A percentile compares a stretch with the other conserved stretches of the same genome.
phyloP scores from a whole-genome alignment of 2,888 invertebrate species.

The Molanna angustata region DNA sequence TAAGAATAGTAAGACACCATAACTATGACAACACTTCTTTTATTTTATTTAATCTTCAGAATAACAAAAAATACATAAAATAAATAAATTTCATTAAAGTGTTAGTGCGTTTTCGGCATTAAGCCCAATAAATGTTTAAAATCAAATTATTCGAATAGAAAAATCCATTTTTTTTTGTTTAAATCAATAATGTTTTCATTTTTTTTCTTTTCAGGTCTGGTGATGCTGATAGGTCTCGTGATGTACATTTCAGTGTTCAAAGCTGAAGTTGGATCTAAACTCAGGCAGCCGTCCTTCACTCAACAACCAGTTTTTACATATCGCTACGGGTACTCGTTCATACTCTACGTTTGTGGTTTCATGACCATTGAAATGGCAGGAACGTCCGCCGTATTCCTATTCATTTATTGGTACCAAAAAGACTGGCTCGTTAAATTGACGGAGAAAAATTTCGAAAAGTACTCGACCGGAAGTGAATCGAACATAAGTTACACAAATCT shows the following conservation, averaged over 20 bases:
- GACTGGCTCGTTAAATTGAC: conserved; percentile 57
- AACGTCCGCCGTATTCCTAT: conserved; percentile 82
- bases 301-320: conserved; percentile 80
- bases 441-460: conserved; percentile 46
- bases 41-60: no score
- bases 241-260: conserved; percentile 93
- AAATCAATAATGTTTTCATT: not conserved
- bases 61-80: no score
- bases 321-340: conserved; percentile 85
- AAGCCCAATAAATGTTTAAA: no score
- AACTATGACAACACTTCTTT: no score
- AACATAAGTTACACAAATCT: conserved; percentile 29
- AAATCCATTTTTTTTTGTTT: no score
- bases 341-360: conserved; percentile 81
- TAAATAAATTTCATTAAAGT: no score
- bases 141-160: no score
- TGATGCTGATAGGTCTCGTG: conserved; percentile 87
- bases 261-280: conserved; percentile 84
- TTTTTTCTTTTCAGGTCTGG: conserved; percentile 63
- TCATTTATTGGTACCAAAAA: conserved; percentile 75
- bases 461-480: conserved; percentile 27
- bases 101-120: no score
- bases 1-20: no score
- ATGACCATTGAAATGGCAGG: conserved; percentile 82
- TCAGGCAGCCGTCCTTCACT: conserved; percentile 74